Evolutionary conservation across 2,888 invertebrate genomes (phyloP).

Genomic region (Steinernema carpocapsae): DNA sequence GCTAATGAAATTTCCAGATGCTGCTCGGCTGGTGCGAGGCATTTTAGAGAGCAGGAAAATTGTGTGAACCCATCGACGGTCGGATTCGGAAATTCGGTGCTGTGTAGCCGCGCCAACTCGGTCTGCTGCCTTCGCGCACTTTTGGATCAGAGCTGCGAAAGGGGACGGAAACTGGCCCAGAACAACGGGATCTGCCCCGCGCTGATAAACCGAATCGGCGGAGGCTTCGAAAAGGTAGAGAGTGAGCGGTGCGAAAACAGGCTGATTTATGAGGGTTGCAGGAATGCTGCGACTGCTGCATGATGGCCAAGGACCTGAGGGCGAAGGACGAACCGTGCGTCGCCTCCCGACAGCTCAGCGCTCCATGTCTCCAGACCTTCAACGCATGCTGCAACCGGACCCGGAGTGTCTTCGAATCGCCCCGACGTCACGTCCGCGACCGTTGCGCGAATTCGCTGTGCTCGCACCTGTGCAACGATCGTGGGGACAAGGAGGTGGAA

Average conservation of each 20-base stretch:
- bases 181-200: conserved; percentile 40
- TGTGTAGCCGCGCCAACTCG: conserved; percentile 59
- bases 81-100: conserved; percentile 52
- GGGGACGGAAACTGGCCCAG: conserved; percentile 41
- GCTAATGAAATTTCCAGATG: conserved; percentile 60
- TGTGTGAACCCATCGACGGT: conserved; percentile 57
- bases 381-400: conserved; percentile 61
- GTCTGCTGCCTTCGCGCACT: conserved; percentile 67
- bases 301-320: conserved; percentile 65
- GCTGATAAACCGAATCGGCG: conserved; percentile 59
- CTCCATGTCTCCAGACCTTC: conserved; percentile 64
- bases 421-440: conserved; percentile 45
- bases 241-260: not conserved
- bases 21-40: conserved; percentile 65
- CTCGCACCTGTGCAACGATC: conserved; percentile 66
- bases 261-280: conserved; percentile 37
- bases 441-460: conserved; percentile 58
- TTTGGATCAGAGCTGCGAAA: conserved; percentile 60
- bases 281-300: conserved; percentile 69
- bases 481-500: conserved; percentile 60
- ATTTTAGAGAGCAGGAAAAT: conserved; percentile 58
- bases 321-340: conserved; percentile 59
- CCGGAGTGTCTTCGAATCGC: not conserved
- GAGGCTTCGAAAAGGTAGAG: conserved; percentile 62
- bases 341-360: conserved; percentile 61